These are phyloP conservation scores for Odontomachus brunneus DNA, from an alignment of 1,140 invertebrate species.

Conservation along the genomic window DNA sequence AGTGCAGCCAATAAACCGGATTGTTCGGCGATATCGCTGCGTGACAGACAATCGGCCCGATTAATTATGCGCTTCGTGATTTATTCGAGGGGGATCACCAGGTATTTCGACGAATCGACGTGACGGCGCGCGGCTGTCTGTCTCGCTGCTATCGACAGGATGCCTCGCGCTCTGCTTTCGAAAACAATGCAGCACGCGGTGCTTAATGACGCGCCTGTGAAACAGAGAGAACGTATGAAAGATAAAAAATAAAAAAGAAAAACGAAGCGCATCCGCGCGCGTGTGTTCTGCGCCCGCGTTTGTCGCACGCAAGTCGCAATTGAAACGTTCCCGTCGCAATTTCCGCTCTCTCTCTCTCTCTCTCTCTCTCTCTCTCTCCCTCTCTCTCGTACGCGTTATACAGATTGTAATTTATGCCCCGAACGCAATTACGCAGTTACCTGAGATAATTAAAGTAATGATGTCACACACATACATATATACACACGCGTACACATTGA, in stretches of 20 bases:
- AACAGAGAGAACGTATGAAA: not conserved
- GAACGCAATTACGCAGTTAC: conserved; percentile 42
- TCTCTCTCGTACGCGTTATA: not conserved
- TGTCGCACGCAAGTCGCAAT: not conserved
- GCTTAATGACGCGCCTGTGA: not conserved
- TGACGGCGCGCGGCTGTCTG: conserved; percentile 50
- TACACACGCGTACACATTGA: no score
- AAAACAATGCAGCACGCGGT: conserved; percentile 41
- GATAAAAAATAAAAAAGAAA: no score
- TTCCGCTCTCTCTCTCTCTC: no score
- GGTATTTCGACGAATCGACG: conserved; percentile 59
- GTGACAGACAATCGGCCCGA: conserved; percentile 69
- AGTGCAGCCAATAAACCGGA: conserved; percentile 34
- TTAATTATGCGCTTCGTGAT: conserved; percentile 74
- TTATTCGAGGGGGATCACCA: conserved; percentile 65
- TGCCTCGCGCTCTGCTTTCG: conserved; percentile 40
- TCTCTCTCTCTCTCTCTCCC: no score
- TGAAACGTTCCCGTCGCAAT: conserved; percentile 10
- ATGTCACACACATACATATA: no score
- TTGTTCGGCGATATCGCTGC: conserved; percentile 67
- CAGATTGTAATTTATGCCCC: conserved; percentile 40
- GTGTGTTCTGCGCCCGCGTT: no score
- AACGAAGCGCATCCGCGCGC: not conserved
- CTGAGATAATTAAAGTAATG: conserved; percentile 47
- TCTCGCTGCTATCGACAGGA: conserved; percentile 43